A percentile compares a stretch with the other conserved stretches of the same genome.
Evolutionary conservation across 2,888 invertebrate species (phyloP).

Genomic region (Dicyrtoma fusca): DNA sequence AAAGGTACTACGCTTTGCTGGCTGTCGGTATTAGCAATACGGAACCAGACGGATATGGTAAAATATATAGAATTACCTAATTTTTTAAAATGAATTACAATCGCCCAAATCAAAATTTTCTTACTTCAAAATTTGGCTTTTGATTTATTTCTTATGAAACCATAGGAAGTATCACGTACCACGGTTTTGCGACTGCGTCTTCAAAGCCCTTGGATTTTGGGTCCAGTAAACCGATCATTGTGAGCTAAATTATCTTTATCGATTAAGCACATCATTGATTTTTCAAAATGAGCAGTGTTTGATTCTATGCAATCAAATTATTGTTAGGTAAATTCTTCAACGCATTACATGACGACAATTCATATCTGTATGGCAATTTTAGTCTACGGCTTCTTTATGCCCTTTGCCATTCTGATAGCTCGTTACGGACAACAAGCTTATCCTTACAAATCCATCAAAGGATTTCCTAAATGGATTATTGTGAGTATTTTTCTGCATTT

Average conservation of each 20-base stretch:
- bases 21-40: constrained; percentile 23
- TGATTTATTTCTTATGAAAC: no score
- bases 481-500: not conserved
- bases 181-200: not conserved
- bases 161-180: constrained; percentile 3
- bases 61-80: no score
- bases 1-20: constrained; percentile 37
- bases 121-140: no score
- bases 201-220: no score
- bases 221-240: no score
- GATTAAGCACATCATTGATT: no score
- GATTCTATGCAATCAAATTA: no score
- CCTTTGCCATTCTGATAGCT: constrained; percentile 7
- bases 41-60: not conserved
- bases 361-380: not conserved
- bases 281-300: no score
- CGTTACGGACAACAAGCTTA: constrained; percentile 11
- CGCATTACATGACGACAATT: not conserved
- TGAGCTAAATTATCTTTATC: no score
- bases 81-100: no score
- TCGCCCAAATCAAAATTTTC: no score
- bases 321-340: not conserved
- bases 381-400: constrained; percentile 1
- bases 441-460: not conserved
- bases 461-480: constrained; percentile 2